These are phyloP conservation scores for Drosophila repleta DNA, from an alignment of 1,140 invertebrate genomes.

Conservation along the genomic window DNA sequence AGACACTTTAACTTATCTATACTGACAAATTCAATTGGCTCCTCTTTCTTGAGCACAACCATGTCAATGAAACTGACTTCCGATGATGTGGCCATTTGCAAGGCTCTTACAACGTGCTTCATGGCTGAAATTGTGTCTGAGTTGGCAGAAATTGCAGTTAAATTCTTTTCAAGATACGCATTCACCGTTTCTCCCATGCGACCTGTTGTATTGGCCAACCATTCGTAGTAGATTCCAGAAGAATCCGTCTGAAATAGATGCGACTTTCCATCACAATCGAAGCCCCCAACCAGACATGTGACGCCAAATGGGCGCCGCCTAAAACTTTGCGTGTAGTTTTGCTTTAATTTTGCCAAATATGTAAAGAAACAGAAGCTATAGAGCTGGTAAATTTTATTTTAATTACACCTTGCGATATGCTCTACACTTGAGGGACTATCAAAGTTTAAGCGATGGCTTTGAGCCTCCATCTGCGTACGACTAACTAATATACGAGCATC, in stretches of 20 bases:
- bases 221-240: slow-evolving; percentile 99
- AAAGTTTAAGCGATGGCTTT: slow-evolving; percentile 98
- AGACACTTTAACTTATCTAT: slow-evolving; percentile 22
- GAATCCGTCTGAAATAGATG: slow-evolving; percentile 99
- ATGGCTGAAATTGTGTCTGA: slow-evolving; percentile 33
- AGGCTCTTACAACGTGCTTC: slow-evolving; percentile 48
- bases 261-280: slow-evolving; percentile 97
- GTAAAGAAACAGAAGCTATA: slow-evolving; percentile 28
- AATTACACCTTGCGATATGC: slow-evolving; percentile 95
- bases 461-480: slow-evolving; percentile 98
- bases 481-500: slow-evolving; percentile 99
- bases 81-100: slow-evolving; percentile 38
- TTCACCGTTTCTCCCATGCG: slow-evolving; percentile 97
- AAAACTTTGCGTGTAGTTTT: slow-evolving; percentile 99
- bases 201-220: slow-evolving; percentile 99
- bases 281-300: slow-evolving; percentile 98
- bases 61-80: slow-evolving; percentile 44
- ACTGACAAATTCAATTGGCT: slow-evolving; percentile 50
- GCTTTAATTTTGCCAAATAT: slow-evolving; percentile 88
- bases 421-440: slow-evolving; percentile 99
- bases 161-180: slow-evolving; percentile 98
- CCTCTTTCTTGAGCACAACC: slow-evolving; percentile 43
- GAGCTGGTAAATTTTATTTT: neutral
- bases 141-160: neutral
- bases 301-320: slow-evolving; percentile 99